Evolutionary conservation across 2,113 vertebrate genomes (phyloP).

Genomic region (Podilymbus podiceps): DNA sequence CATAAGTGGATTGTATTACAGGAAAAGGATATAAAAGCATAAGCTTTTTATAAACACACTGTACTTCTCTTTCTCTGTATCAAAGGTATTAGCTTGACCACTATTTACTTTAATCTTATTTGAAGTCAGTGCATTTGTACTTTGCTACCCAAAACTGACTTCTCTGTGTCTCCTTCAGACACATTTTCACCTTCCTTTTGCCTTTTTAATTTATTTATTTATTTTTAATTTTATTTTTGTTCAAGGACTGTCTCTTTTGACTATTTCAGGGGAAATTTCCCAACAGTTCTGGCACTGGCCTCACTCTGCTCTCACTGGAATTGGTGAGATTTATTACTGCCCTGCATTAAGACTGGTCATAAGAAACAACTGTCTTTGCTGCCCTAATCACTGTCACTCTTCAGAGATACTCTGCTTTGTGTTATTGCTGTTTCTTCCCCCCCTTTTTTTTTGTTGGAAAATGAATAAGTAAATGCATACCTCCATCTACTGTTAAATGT

Average conservation of each 20-base stretch:
- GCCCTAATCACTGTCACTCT: background rate
- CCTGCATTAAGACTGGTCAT: background rate
- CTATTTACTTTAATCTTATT: background rate
- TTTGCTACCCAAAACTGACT: background rate
- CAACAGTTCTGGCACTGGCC: background rate
- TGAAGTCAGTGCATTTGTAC: background rate
- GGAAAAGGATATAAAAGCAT: background rate
- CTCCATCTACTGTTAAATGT: background rate
- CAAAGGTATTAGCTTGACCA: background rate
- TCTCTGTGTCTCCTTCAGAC: background rate
- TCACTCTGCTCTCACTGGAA: background rate
- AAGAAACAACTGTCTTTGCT: background rate
- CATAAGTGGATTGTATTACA: background rate
- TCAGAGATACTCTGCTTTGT: background rate
- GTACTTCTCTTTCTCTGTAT: background rate
- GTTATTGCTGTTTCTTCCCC: background rate
- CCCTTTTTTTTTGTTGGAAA: background rate
- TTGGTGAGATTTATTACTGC: background rate
- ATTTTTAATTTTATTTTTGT: background rate
- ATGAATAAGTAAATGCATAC: background rate
- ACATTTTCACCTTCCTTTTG: background rate
- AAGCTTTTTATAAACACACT: background rate
- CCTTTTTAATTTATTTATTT: no score
- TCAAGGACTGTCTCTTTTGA: background rate
- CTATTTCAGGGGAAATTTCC: background rate